A percentile compares a stretch with the other conserved stretches of the same genome.
Evolutionary conservation across 2,888 invertebrate genomes (phyloP).

Genomic region (Drosophila algonquin): DNA sequence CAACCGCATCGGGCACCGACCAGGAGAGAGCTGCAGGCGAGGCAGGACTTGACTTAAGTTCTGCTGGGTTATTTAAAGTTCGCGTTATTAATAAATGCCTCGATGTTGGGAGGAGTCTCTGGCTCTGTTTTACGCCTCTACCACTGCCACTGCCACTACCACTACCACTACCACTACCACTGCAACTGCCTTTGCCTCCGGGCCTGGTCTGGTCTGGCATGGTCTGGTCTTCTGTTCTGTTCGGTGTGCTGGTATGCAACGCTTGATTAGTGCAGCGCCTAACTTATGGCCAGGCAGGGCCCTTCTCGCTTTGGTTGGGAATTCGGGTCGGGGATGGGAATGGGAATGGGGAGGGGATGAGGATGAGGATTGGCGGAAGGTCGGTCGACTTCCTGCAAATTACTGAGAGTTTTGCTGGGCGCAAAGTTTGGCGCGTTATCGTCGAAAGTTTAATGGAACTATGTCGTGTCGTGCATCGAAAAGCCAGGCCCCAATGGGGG

Average conservation of each 20-base stretch:
- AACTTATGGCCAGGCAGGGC: constrained; percentile 45
- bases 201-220: constrained; percentile 16
- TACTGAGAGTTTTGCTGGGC: constrained; percentile 57
- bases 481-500: constrained; percentile 5
- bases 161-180: no score
- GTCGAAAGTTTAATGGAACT: constrained; percentile 67
- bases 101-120: constrained; percentile 18
- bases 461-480: constrained; percentile 59
- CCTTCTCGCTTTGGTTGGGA: background rate
- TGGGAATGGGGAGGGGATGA: no score
- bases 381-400: constrained; percentile 48
- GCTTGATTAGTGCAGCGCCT: constrained; percentile 65
- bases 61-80: constrained; percentile 62
- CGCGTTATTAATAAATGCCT: constrained; percentile 68
- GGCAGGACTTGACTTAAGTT: constrained; percentile 35
- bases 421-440: constrained; percentile 68
- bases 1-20: constrained; percentile 16
- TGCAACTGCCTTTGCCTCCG: constrained; percentile 1
- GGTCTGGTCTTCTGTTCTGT: background rate
- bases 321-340: background rate
- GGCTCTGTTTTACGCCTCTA: background rate
- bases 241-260: constrained; percentile 45
- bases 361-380: background rate
- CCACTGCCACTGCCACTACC: constrained; percentile 13
- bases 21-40: background rate